Conservation (phyloP, 2,113 vertebrate species). For the Struthio camelus region DNA sequence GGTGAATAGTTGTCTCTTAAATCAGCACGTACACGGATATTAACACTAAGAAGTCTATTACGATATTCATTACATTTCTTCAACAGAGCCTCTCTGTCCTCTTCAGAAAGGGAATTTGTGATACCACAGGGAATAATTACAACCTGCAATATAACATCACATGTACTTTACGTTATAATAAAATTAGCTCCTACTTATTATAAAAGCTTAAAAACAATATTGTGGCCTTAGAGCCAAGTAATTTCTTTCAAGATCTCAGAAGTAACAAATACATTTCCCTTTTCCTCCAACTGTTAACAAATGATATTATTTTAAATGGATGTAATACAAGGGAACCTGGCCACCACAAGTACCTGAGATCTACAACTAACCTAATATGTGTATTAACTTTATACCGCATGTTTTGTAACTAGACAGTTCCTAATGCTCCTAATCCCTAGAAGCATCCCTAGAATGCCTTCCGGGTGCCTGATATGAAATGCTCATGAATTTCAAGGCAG, state of each 20-base stretch:
- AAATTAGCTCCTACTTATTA: not conserved
- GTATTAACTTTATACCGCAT: not conserved
- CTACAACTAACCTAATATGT: not conserved
- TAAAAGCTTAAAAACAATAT: not conserved
- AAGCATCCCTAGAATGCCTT: not conserved
- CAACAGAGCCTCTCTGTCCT: conserved; percentile 85
- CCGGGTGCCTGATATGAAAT: not conserved
- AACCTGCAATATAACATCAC: conserved; percentile 74
- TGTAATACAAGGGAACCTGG: not conserved
- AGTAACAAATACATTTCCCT: not conserved
- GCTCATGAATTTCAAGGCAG: not conserved
- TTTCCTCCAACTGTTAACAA: not conserved
- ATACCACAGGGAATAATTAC: conserved; percentile 96
- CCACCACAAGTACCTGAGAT: not conserved
- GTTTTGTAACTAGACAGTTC: not conserved
- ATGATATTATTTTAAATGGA: not conserved
- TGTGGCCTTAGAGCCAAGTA: not conserved
- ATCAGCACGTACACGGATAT: conserved; percentile 85
- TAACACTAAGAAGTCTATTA: conserved; percentile 74
- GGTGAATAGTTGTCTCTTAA: conserved; percentile 96
- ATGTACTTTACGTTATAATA: not conserved
- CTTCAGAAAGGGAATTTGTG: conserved; percentile 88
- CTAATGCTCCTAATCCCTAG: not conserved
- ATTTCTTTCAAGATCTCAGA: not conserved
- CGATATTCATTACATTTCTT: conserved; percentile 87